These are phyloP conservation scores for Gephyroberyx darwinii DNA, from an alignment of 2,797 vertebrate species.

Conservation along the genomic window DNA sequence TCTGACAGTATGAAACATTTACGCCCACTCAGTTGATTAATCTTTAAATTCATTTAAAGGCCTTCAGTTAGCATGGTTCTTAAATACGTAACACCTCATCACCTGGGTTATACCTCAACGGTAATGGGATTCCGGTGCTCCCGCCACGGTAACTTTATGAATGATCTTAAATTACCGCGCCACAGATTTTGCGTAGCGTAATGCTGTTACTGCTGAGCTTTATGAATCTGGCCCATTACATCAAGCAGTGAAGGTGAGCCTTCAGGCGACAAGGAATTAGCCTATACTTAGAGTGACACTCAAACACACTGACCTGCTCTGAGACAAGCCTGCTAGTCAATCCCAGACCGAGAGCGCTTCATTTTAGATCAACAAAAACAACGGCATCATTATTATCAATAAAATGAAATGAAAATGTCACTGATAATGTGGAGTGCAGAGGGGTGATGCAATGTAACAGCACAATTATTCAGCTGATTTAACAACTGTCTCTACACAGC, in stretches of 20 bases:
- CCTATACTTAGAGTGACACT: conserved; percentile 39
- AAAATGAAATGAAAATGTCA: conserved; percentile 73
- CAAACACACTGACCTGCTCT: not conserved
- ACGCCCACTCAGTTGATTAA: too few species aligned
- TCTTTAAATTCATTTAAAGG: too few species aligned
- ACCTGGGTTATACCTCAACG: too few species aligned
- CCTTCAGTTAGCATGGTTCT: too few species aligned
- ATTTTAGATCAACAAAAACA: conserved; percentile 46
- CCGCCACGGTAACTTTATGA: too few species aligned
- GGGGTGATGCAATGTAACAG: conserved; percentile 63
- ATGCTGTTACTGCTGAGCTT: too few species aligned
- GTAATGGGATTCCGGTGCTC: too few species aligned
- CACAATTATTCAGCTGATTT: conserved; percentile 74
- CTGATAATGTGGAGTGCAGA: conserved; percentile 58
- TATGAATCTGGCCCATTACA: conserved; percentile 6
- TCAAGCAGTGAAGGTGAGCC: conserved; percentile 48
- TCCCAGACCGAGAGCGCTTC: conserved; percentile 25
- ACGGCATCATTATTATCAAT: conserved; percentile 59
- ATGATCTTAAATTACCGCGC: too few species aligned
- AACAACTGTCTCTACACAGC: conserved; percentile 68
- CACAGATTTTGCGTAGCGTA: too few species aligned
- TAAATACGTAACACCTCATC: too few species aligned
- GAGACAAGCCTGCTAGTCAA: not conserved
- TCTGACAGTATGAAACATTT: too few species aligned
- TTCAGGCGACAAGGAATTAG: conserved; percentile 50